Evolutionary conservation across 2,113 vertebrate species (phyloP), one percentile per base, ranked within the genome.

Genomic region (Pongo abelii): DNA sequence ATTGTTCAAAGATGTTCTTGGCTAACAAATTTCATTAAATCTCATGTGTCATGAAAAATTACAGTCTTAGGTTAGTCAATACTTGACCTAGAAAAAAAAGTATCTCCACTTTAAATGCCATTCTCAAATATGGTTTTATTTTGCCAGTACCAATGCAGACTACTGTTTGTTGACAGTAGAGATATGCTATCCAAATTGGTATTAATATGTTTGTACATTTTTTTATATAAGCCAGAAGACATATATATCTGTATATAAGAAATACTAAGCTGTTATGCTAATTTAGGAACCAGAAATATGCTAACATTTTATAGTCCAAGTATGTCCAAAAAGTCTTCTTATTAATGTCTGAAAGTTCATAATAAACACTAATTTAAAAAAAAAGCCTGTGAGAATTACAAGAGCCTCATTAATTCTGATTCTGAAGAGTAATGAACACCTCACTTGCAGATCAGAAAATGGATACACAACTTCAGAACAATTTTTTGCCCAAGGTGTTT

Each of bases 211-310:
- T 25, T 97, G 61, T 64, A 93, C 16, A 61, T 89, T 98, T 93
- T 64, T 91, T 59, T 27, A 43, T 27, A 43, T 22, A n/a, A 84
- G 32, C 40, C 69, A 89, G 78, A 57, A 89, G 13, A 92, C 84
- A 93, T 77, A 64, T 79, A 40, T 59, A 85, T 48, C 2, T 78
- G 8, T 43, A 12, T 12, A 40, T 23, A 74, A 97, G 93, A 95
- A 98, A 78, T 93, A 84, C 59, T 96, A 84, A 92, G 90, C 84
- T 83, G 87, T 85, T 84, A 95, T 88, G 94, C 84, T 96, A 55
- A 93, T 52, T 97, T 91, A 59, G 86, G 30, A 3, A 2, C 32
- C 17, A 81, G 69, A 97, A 97, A 91, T 70, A 98, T 6, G 38
- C 46, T 43, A 90, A 55, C 30, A 94, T 48, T 92, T 84, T 80